Evolutionary conservation across 2,113 vertebrate genomes (phyloP).

Genomic region (Blennius ocellaris): DNA sequence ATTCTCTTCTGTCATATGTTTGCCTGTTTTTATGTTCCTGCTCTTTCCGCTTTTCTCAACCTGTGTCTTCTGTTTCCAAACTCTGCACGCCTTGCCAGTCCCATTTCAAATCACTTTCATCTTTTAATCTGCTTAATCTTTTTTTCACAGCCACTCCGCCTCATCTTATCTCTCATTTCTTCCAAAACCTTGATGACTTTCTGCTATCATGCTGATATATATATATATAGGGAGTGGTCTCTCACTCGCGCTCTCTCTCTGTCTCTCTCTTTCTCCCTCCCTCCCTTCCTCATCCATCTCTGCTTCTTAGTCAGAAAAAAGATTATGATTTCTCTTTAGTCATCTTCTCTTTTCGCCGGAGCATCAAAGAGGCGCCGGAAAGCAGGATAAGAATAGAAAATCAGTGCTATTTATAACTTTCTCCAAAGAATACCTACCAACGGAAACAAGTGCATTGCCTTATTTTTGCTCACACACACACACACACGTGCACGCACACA

Average conservation of each 20-base stretch:
- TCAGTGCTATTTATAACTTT: conserved; percentile 69
- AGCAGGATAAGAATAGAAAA: conserved; percentile 73
- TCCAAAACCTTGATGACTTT: conserved; percentile 37
- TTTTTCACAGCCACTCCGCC: conserved; percentile 21
- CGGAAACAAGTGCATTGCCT: conserved; percentile 51
- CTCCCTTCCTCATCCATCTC: conserved; percentile 13
- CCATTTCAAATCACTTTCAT: conserved; percentile 59
- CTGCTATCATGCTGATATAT: conserved; percentile 4
- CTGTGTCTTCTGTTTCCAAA: conserved; percentile 9
- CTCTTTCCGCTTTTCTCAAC: background rate
- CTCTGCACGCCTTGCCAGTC: conserved; percentile 13
- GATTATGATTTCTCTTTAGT: conserved; percentile 69
- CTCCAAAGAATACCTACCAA: conserved; percentile 59
- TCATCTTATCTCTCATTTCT: conserved; percentile 34
- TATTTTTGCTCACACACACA: conserved; percentile 26
- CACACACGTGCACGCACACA: conserved; percentile 5
- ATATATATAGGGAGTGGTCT: too few relatives aligned
- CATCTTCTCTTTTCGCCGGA: conserved; percentile 36
- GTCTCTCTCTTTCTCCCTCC: background rate
- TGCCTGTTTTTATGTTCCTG: background rate
- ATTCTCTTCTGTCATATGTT: background rate
- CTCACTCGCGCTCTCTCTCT: too few relatives aligned
- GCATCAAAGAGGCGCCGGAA: conserved; percentile 63
- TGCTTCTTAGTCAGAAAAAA: conserved; percentile 52
- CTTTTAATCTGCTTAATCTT: conserved; percentile 62